Evolutionary conservation across 2,888 invertebrate species (phyloP), one percentile per base, ranked within the genome.

Genomic region (Cabera pusaria): DNA sequence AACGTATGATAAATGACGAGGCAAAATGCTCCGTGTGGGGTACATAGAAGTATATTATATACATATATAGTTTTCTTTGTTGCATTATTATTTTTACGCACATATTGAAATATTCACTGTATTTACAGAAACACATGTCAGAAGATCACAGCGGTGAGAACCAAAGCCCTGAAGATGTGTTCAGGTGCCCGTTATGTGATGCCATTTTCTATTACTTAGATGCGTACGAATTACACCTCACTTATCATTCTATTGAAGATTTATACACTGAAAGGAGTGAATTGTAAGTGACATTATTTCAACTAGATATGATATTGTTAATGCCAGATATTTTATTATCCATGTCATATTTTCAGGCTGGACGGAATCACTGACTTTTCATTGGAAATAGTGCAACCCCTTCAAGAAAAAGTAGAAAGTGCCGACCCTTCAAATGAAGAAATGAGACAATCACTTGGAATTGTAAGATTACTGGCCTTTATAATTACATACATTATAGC

Each of bases 121-220:
- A n/a, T 40, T 76, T 75, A 28, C 59, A 91, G 88, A 91, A 91
- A 76, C 91, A 92, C 61, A 75, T 90, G 47, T 67, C 69, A 33
- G 84, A 88, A 52, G 90, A 90, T 26, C 92, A 92, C 50, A 59
- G 64, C 44, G 80, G 90, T 69, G 90, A 91, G 52, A 91, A 92
- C 50, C 85, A 85, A 50, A 70, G 72, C 37, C 87, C 86, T 1
- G 90, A 86, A 27, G 91, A 92, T 59, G 72, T 93, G 24, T 79
- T 92, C 20, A 88, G 92, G 36, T 93, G 93, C 59, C 92, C 92
- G 1, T 80, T 92, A 7, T 93, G 93, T 62, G 91, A 92, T 45
- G 92, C 92, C 5, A 73, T 92, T 23, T 93, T 93, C 65, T 92
- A 91, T 54, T 92, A 91, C 58, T 83, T 92, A 56, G 91, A 90